Evolutionary conservation across 2,113 vertebrate species (phyloP).

Genomic region (Gavialis gangeticus): DNA sequence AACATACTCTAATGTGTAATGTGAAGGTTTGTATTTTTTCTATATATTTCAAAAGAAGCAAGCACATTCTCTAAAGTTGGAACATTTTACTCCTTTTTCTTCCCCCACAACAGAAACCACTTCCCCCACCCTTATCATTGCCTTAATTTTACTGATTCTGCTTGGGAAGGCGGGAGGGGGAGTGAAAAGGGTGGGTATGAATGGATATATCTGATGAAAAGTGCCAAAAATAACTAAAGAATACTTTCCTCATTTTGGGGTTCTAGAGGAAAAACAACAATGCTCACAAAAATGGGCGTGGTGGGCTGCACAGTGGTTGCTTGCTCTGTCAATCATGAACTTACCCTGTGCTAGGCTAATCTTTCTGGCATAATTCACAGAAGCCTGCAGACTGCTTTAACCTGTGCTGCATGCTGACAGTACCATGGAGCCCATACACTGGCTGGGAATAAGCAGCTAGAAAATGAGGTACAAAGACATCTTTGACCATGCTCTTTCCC

Average conservation of each 20-base stretch:
- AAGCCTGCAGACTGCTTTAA: not conserved
- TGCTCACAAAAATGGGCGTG: not conserved
- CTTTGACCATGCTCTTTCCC: not conserved
- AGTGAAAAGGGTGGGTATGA: not conserved
- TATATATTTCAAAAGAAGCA: not conserved
- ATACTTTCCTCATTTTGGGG: not conserved
- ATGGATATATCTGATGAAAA: not conserved
- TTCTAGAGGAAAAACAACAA: accelerated
- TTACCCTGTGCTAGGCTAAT: accelerated
- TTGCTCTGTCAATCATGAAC: not conserved
- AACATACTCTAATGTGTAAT: not conserved
- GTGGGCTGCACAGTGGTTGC: not conserved
- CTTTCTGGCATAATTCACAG: not conserved
- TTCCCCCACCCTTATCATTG: not conserved
- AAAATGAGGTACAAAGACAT: not conserved
- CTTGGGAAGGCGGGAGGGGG: not conserved
- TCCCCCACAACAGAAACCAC: not conserved
- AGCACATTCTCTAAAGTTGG: not conserved
- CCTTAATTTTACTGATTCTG: not conserved
- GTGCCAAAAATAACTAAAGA: not conserved
- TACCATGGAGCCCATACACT: not conserved
- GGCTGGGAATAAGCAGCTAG: not conserved
- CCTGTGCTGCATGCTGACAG: not conserved
- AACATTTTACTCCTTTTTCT: not conserved
- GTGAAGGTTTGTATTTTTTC: not conserved